phyloP scores from a whole-genome alignment of 2,797 vertebrate species.

The Fratercula arctica region DNA sequence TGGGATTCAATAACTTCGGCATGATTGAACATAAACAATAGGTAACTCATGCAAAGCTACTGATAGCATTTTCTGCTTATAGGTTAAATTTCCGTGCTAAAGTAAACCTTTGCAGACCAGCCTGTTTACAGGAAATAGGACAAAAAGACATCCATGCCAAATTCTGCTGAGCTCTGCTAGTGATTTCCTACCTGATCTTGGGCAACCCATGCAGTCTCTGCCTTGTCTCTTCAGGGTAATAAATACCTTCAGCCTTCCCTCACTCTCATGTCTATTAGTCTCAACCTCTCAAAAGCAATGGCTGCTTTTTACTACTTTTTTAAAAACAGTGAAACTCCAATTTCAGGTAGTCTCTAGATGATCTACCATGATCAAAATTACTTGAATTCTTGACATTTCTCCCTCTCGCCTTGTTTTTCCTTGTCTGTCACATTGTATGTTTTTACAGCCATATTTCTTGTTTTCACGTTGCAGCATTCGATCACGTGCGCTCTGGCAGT shows the following conservation, averaged over 20 bases:
- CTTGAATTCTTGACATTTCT: not conserved
- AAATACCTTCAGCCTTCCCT: not conserved
- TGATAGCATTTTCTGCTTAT: not conserved
- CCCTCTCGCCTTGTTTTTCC: not conserved
- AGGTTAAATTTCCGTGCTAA: not conserved
- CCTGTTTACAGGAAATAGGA: not conserved
- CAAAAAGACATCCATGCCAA: not conserved
- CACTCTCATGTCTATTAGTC: not conserved
- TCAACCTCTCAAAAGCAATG: not conserved
- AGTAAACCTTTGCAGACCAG: not conserved
- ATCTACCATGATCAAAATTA: not conserved
- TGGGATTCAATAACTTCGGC: not conserved
- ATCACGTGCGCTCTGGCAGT: rapidly evolving
- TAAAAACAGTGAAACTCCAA: not conserved
- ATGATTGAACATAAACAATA: not conserved
- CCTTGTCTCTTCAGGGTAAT: not conserved
- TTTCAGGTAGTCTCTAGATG: not conserved
- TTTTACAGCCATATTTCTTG: not conserved
- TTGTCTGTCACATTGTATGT: not conserved
- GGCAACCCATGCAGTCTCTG: not conserved
- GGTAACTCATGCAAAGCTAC: not conserved
- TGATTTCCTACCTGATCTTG: not conserved
- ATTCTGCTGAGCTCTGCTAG: not conserved
- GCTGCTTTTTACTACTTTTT: not conserved
- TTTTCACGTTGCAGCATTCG: not conserved